Evolutionary conservation across 2,113 vertebrate species (phyloP).

Genomic region (Halichoerus grypus): DNA sequence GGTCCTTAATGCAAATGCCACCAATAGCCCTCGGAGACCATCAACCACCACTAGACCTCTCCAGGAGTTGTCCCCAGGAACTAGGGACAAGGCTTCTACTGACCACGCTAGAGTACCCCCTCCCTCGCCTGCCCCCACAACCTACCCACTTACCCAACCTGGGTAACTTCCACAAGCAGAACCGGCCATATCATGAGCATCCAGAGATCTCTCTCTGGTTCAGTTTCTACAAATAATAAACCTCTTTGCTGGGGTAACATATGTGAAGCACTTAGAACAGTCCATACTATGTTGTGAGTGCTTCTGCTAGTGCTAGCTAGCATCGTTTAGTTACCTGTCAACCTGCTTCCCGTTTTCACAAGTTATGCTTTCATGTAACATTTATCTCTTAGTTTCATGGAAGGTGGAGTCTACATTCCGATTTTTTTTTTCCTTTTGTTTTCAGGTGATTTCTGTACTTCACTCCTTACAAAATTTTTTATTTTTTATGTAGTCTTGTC

Average conservation of each 20-base stretch:
- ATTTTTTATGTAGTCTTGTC: background rate
- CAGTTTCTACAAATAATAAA: constrained; percentile 35
- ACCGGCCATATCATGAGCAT: background rate
- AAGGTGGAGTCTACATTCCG: background rate
- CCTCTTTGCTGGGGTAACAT: background rate
- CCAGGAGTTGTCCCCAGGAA: background rate
- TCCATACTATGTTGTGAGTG: background rate
- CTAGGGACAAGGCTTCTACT: background rate
- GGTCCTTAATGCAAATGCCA: background rate
- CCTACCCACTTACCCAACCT: background rate
- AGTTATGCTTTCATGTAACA: background rate
- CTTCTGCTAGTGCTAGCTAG: background rate
- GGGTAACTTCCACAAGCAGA: constrained; percentile 5
- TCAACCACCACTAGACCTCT: background rate
- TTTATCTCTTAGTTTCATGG: constrained; percentile 9
- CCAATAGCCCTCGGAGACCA: background rate
- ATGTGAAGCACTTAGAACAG: background rate
- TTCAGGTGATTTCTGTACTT: constrained; percentile 25
- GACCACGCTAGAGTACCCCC: background rate
- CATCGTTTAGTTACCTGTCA: background rate
- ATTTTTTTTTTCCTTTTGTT: constrained; percentile 30
- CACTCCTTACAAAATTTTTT: background rate
- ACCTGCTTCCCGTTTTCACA: background rate
- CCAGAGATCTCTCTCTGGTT: background rate
- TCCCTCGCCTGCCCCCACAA: background rate